phyloP scores from a whole-genome alignment of 2,888 invertebrate species.

The Drosophila picticornis region DNA sequence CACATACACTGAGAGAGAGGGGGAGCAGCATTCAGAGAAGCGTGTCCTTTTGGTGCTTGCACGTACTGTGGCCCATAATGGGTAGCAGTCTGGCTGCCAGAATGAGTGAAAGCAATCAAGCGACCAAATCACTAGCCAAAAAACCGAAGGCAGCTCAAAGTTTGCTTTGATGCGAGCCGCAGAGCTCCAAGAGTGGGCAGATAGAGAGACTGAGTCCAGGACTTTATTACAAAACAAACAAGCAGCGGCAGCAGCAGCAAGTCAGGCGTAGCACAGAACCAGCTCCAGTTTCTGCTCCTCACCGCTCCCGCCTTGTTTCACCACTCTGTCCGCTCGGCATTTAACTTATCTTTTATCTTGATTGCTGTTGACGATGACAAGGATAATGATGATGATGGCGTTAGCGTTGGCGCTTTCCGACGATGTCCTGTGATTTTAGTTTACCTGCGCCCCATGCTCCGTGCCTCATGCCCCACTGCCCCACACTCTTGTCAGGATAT shows the following conservation, averaged over 20 bases:
- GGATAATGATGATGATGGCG: slow-evolving; percentile 79
- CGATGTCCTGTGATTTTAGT: slow-evolving; percentile 58
- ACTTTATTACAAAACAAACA: slow-evolving; percentile 81
- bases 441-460: slow-evolving; percentile 30
- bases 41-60: slow-evolving; percentile 69
- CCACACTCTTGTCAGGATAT: slow-evolving; percentile 16
- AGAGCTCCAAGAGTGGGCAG: slow-evolving; percentile 15
- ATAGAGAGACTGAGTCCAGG: slow-evolving; percentile 37
- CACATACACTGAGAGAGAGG: slow-evolving; percentile 7
- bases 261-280: slow-evolving; percentile 26
- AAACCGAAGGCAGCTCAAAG: slow-evolving; percentile 65
- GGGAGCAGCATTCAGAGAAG: slow-evolving; percentile 14
- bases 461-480: too few relatives aligned
- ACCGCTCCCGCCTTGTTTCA: slow-evolving; percentile 5
- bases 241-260: slow-evolving; percentile 32
- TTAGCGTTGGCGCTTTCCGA: slow-evolving; percentile 26
- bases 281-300: slow-evolving; percentile 16
- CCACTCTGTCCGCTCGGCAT: slow-evolving; percentile 54
- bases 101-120: slow-evolving; percentile 78
- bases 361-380: slow-evolving; percentile 81
- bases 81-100: slow-evolving; percentile 15
- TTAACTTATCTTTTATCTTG: slow-evolving; percentile 81
- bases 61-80: slow-evolving; percentile 74
- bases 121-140: slow-evolving; percentile 78
- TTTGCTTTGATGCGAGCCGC: slow-evolving; percentile 73